Conservation (phyloP, 2,113 vertebrate genomes). For the Ia io region DNA sequence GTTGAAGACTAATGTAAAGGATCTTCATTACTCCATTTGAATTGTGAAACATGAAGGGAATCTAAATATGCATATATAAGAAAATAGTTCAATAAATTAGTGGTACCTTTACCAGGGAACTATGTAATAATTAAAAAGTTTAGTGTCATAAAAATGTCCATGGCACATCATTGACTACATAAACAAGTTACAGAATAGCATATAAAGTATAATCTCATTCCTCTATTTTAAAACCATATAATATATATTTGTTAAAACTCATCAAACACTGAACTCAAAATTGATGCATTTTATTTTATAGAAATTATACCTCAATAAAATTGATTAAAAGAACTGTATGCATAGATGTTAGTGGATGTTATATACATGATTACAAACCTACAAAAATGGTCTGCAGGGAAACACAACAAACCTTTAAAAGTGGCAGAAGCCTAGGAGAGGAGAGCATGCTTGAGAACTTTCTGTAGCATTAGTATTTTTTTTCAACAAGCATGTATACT, state of each 20-base stretch:
- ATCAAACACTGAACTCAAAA: background rate
- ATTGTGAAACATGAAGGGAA: background rate
- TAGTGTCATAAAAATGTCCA: background rate
- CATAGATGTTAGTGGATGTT: background rate
- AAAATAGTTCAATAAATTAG: background rate
- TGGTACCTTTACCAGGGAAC: background rate
- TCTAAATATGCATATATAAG: background rate
- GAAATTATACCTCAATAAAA: background rate
- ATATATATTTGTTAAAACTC: background rate
- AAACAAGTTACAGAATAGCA: background rate
- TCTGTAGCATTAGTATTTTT: background rate
- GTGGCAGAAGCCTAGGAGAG: background rate
- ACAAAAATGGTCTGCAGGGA: background rate
- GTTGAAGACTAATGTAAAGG: background rate
- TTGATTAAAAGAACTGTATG: background rate
- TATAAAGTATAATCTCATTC: background rate
- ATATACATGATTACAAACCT: background rate
- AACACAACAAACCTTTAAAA: background rate
- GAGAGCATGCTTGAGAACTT: background rate
- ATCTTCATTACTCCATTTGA: background rate
- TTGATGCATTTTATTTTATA: background rate
- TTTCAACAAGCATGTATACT: background rate
- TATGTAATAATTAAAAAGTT: background rate
- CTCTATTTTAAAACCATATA: background rate
- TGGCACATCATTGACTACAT: background rate